Base-by-base conservation (phyloP, 1,140 invertebrate genomes). In the Papilio polyxenes region DNA sequence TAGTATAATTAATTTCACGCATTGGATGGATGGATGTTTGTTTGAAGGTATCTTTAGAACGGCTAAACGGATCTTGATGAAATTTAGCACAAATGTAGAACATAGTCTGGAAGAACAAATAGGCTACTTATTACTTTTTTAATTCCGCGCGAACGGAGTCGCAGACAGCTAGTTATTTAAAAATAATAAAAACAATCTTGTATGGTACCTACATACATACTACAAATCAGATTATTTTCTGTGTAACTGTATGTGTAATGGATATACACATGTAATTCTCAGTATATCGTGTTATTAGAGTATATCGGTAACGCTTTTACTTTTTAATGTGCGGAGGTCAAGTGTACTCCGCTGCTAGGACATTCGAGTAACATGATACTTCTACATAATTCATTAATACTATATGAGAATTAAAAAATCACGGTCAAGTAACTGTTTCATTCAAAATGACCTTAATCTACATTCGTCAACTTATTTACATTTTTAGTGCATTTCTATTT, bases 181-280 rank as follows among this genome's bases (percentile, higher is more conserved):
- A 44, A 2, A 44, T 6, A 44, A 44, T 44, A 44, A 44, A 44
- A 44, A 44, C 40, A 44, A 44, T 44, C 40, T 44, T 4, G 4
- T 44, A 44, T 44, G 3, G 23, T 31, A 31, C n/a, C n/a, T n/a
- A n/a, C 23, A 31, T 31, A 31, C 23, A 44, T 44, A 44, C 40
- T 44, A 44, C 7, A 44, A 6, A 44, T 44, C 56, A 20, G 44
- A 20, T 80, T 65, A 31, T 69, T 49, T 81, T 81, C 20, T 48
- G 37, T 37, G 31, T 72, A 69, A 69, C 62, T 31, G 23, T 69
- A 72, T 40, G 62, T 72, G 65, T 72, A 72, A 72, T 72, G 15
- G 31, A 72, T 72, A 72, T 56, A 56, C 17, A 56, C 31, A 17
- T 40, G 31, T 72, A 15, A 62, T 31, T 72, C 10, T 31, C 65